A percentile compares a stretch with the other conserved stretches of the same genome.
Evolutionary conservation across 2,113 vertebrate genomes (phyloP).

Genomic region (Sturnira hondurensis): DNA sequence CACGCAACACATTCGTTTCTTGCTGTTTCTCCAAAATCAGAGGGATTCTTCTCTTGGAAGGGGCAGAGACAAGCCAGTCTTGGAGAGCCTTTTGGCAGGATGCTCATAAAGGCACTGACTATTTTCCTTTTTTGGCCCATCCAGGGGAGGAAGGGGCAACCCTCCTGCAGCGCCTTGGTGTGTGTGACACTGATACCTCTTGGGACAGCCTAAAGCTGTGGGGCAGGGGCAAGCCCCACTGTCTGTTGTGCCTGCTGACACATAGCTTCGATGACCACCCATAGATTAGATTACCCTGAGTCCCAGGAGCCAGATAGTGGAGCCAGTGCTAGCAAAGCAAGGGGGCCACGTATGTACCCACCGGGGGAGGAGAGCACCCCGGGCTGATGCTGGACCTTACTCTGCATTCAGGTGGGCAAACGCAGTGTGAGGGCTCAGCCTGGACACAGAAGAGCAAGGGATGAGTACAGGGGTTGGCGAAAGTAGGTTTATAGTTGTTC

Average conservation of each 20-base stretch:
- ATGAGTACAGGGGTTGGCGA: neutral
- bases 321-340: neutral
- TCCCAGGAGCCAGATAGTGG: neutral
- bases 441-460: fast-evolving
- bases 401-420: neutral
- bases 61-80: neutral
- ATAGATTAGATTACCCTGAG: neutral
- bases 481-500: neutral
- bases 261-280: fast-evolving
- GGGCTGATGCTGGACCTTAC: neutral
- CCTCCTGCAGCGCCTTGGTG: neutral
- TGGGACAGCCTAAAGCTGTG: neutral
- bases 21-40: neutral
- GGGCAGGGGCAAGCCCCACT: neutral
- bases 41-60: neutral
- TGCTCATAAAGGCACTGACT: neutral
- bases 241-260: neutral
- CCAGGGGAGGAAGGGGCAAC: neutral
- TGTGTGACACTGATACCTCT: neutral
- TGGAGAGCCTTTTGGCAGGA: neutral
- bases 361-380: neutral
- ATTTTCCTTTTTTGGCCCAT: neutral
- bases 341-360: fast-evolving
- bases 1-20: neutral
- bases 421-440: neutral